Conservation (phyloP, 2,888 invertebrate genomes). For the Drosophila diplacantha region DNA sequence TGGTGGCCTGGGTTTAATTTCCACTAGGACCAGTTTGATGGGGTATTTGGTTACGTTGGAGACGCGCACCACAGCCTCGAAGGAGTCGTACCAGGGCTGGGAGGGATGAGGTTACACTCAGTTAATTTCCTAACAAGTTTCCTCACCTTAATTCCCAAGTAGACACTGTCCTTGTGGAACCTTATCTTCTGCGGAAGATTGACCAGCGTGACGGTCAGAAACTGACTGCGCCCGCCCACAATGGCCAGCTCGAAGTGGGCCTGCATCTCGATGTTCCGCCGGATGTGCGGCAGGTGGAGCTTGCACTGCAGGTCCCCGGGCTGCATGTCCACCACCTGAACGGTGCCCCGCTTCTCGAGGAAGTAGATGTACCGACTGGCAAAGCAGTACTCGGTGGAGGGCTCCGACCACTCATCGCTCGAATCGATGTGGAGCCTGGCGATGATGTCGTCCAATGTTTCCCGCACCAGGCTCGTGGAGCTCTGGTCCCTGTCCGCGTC, state of each 20-base stretch:
- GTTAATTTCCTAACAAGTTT: neutral
- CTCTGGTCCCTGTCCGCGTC: slow-evolving; percentile 27
- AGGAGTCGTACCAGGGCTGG: slow-evolving; percentile 74
- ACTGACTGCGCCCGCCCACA: slow-evolving; percentile 59
- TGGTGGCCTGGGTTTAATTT: neutral
- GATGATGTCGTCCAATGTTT: slow-evolving; percentile 55
- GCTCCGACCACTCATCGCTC: slow-evolving; percentile 59
- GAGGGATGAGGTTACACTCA: neutral
- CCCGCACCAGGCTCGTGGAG: slow-evolving; percentile 42
- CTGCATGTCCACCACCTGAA: slow-evolving; percentile 31
- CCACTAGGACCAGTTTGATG: slow-evolving; percentile 43
- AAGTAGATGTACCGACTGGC: slow-evolving; percentile 62
- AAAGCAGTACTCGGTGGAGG: slow-evolving; percentile 65
- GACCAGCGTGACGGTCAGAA: slow-evolving; percentile 61
- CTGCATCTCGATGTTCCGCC: slow-evolving; percentile 43
- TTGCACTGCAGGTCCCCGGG: slow-evolving; percentile 36
- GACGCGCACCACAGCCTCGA: slow-evolving; percentile 46
- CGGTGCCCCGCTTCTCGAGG: slow-evolving; percentile 60
- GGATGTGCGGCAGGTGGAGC: slow-evolving; percentile 49
- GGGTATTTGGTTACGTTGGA: slow-evolving; percentile 64
- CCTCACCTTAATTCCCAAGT: slow-evolving; percentile 66
- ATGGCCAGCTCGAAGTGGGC: slow-evolving; percentile 64
- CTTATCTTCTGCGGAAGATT: slow-evolving; percentile 62
- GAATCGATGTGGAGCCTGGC: slow-evolving; percentile 62
- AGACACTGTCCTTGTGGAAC: slow-evolving; percentile 62